phyloP scores from a whole-genome alignment of 2,888 invertebrate species.

The Protodeltote pygarga region DNA sequence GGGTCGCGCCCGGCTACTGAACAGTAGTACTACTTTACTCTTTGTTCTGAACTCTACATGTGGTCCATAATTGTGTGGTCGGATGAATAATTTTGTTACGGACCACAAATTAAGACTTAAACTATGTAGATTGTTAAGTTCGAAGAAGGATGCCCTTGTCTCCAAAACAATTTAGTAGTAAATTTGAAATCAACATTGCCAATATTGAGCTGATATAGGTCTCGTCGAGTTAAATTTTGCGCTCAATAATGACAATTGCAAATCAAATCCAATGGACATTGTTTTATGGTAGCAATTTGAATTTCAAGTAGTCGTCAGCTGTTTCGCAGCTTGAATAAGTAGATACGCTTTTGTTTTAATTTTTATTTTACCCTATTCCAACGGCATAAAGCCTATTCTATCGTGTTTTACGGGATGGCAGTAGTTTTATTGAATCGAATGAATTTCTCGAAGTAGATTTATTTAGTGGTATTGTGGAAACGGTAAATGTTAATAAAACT shows the following conservation, averaged over 20 bases:
- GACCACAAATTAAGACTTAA: constrained; percentile 63
- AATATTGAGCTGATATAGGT: constrained; percentile 7
- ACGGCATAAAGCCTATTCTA: constrained; percentile 17
- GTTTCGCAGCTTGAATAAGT: constrained; percentile 8
- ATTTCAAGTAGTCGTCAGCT: constrained; percentile 22
- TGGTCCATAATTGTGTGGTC: constrained; percentile 75
- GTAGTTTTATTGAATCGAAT: constrained; percentile 14
- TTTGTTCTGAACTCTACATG: constrained; percentile 78
- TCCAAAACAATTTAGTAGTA: constrained; percentile 20
- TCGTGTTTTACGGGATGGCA: neutral
- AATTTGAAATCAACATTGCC: constrained; percentile 27
- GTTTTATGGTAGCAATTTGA: constrained; percentile 22
- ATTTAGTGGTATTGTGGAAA: constrained; percentile 40
- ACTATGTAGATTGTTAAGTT: constrained; percentile 35
- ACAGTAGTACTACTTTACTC: constrained; percentile 68
- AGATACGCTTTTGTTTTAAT: neutral
- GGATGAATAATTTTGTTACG: constrained; percentile 56
- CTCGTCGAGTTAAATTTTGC: constrained; percentile 8
- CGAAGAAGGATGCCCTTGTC: constrained; percentile 31
- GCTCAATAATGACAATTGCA: constrained; percentile 17
- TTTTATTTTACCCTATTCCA: constrained; percentile 5
- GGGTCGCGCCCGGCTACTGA: constrained; percentile 71
- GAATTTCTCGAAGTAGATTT: constrained; percentile 41
- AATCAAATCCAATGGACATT: constrained; percentile 16
- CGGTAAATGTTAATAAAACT: constrained; percentile 52